Evolutionary conservation across 2,888 invertebrate genomes (phyloP), one percentile per base, ranked within the genome.

Genomic region (Clostera curtula): DNA sequence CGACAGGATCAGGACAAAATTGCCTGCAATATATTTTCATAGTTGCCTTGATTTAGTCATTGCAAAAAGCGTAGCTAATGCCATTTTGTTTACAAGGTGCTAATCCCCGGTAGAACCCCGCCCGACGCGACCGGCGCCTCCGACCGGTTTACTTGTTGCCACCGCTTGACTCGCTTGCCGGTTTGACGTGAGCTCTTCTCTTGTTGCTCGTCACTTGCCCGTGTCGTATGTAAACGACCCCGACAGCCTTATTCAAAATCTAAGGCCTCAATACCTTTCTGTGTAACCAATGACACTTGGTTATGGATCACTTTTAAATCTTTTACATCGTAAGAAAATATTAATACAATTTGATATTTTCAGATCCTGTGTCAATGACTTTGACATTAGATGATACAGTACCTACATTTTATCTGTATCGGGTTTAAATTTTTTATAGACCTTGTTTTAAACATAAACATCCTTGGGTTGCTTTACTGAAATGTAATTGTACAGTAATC

Each of bases 141-240:
- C 73, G 72, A 82, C 82, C 82, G 82, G 82, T 83, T 82, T 76
- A 49, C 64, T 59, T 55, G 64, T 64, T 65, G 76, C 75, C 73
- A 73, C 72, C 68, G 67, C 69, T 63, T 67, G 64, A 51, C 70
- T 64, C 60, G 61, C 54, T 51, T 57, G 74, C 79, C 79, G 74
- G 80, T 77, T 82, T 76, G 75, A 77, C 74, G 71, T 73, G 80
- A 71, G 73, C 70, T 74, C 77, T 69, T 71, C 76, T 73, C 75
- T 69, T 65, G 66, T 69, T 69, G 70, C 63, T 70, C 68, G 63
- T 60, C 64, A 70, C 72, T 72, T 70, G 68, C 61, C 62, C 61
- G 61, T 67, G 61, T 68, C 67, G 47, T 69, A 74, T 74, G 74
- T 75, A 77, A 79, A 79, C 63, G 77, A 77, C 75, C 76, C 68